Evolutionary conservation across 2,113 vertebrate species (phyloP).

Genomic region (Plecotus auritus): DNA sequence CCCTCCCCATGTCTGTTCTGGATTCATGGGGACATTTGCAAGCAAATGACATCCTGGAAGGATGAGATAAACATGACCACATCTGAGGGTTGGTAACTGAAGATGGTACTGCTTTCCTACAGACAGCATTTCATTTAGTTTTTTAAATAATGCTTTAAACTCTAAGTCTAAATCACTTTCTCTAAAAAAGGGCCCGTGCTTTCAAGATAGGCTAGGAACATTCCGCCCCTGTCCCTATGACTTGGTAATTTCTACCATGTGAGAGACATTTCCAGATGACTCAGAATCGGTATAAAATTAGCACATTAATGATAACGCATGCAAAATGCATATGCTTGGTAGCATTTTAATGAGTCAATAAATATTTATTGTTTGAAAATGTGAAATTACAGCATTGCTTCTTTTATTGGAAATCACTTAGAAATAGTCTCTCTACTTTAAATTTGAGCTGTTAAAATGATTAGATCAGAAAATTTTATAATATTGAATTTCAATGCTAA

Average conservation of each 20-base stretch:
- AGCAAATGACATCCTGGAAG: conserved; percentile 3
- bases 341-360: neutral
- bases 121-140: conserved; percentile 22
- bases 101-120: neutral
- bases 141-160: conserved; percentile 34
- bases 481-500: conserved; percentile 9
- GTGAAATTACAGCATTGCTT: neutral
- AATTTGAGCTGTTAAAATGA: neutral
- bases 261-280: conserved; percentile 6
- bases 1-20: neutral
- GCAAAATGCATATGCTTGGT: neutral
- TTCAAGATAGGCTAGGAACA: conserved; percentile 19
- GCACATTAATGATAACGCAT: neutral
- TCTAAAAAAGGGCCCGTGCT: conserved; percentile 12
- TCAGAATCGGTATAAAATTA: neutral
- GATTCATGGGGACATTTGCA: neutral
- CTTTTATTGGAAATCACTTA: conserved; percentile 6
- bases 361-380: conserved; percentile 29
- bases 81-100: conserved; percentile 8
- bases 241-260: conserved; percentile 31
- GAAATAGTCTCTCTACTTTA: neutral
- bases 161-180: conserved; percentile 38
- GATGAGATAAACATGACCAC: neutral
- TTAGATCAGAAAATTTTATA: neutral
- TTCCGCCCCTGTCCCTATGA: neutral